Conservation (phyloP, 2,888 invertebrate genomes). For the Cheilosia vernalis region DNA sequence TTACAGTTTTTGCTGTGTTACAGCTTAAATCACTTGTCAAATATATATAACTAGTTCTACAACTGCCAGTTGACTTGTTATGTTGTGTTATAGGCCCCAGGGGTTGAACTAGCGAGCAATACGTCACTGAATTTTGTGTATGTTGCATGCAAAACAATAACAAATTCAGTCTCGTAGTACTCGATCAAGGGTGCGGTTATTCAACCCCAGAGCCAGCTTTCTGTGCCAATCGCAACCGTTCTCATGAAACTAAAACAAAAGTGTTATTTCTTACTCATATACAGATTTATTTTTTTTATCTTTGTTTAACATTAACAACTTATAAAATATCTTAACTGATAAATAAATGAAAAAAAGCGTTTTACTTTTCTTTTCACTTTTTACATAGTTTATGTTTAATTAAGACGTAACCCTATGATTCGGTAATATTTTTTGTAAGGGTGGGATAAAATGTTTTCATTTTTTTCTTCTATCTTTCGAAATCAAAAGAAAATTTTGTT, state of each 20-base stretch:
- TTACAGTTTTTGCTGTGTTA: too few relatives aligned
- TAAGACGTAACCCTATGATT: conserved; percentile 51
- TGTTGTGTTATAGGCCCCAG: too few relatives aligned
- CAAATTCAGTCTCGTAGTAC: too few relatives aligned
- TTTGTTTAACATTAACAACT: conserved; percentile 72
- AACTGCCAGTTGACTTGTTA: too few relatives aligned
- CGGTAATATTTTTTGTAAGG: conserved; percentile 49
- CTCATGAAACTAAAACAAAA: not conserved
- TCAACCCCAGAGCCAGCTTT: too few relatives aligned
- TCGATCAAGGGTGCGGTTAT: too few relatives aligned
- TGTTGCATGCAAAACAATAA: too few relatives aligned
- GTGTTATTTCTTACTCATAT: conserved; percentile 38
- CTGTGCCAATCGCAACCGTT: too few relatives aligned
- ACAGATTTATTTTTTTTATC: conserved; percentile 46
- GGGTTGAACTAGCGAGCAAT: too few relatives aligned
- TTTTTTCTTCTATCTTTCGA: conserved; percentile 15
- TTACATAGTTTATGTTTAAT: conserved; percentile 11
- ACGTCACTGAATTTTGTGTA: too few relatives aligned
- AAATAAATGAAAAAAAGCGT: conserved; percentile 52
- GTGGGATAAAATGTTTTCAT: conserved; percentile 59
- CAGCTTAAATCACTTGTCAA: too few relatives aligned
- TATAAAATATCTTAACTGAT: conserved; percentile 64
- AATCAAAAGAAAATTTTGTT: conserved; percentile 40
- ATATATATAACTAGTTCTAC: too few relatives aligned
- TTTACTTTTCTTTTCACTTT: conserved; percentile 4